Evolutionary conservation across 2,888 invertebrate species (phyloP), one percentile per base, ranked within the genome.

Genomic region (Drosophila limbata): DNA sequence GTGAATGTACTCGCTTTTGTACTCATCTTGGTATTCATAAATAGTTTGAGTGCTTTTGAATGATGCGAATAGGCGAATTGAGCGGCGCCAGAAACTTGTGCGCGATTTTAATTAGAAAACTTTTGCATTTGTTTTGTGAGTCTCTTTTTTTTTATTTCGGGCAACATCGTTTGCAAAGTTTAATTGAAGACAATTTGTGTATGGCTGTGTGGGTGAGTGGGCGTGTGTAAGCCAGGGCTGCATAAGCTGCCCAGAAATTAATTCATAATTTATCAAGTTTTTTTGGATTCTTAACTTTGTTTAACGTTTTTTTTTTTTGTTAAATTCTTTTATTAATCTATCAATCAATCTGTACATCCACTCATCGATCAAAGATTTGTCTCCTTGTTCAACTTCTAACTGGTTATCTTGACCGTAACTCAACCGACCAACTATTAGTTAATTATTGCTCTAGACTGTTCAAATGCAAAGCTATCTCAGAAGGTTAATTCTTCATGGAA

Each of bases 91-190:
- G 15, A 66, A 78, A 84, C 73, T 82, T 84, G 55, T 44, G 77
- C 72, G 71, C 67, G 61, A 73, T 77, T 86, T 85, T 85, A 85
- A 85, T 86, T 86, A 79, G 82, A 81, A 86, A 84, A 84, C 74
- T 84, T 82, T 85, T 52, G 66, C 70, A 81, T 77, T 79, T 81
- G 65, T 68, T 73, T 73, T 45, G 25, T 21, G 51, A 37, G 39
- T 42, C 40, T 40, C 51, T 51, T 21, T 67, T 47, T 67, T 47
- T 59, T 69, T 63, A 21, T 62, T 19, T 64, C 52, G 25, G 21
- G 10, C 35, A n/a, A 48, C 39, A 37, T 40, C 48, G 53, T 60
- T 57, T 69, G 66, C 53, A 48, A 67, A 64, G 53, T 59, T 73
- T 53, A 44, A 69, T 57, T 66, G 63, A 67, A 69, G 53, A 53